A percentile compares a stretch with the other conserved stretches of the same genome.
These are phyloP conservation scores for Pollachius pollachius DNA, from an alignment of 2,113 vertebrate genomes.

Conservation along the genomic window DNA sequence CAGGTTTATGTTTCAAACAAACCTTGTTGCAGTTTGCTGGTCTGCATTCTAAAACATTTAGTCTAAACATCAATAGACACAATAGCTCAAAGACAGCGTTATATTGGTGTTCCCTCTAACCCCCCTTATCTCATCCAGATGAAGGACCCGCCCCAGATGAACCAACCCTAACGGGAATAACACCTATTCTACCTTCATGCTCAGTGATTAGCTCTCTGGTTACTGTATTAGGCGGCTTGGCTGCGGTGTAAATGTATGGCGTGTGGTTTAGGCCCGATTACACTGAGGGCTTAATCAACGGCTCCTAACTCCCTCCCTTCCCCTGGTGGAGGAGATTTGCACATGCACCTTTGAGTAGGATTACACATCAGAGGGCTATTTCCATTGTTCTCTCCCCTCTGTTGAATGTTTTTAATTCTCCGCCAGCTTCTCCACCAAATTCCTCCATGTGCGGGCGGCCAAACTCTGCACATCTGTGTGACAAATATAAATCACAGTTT, in stretches of 20 bases:
- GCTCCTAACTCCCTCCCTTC: background rate
- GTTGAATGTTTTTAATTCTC: constrained; percentile 37
- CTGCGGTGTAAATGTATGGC: background rate
- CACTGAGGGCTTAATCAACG: background rate
- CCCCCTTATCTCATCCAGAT: no score
- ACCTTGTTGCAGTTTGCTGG: no score
- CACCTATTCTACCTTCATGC: no score
- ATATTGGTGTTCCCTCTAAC: no score
- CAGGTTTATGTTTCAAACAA: no score
- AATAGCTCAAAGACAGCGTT: no score
- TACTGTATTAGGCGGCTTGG: constrained; percentile 6
- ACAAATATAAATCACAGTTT: constrained; percentile 62
- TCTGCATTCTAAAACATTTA: no score
- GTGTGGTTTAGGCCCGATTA: background rate
- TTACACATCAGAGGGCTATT: constrained; percentile 8
- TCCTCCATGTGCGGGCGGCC: constrained; percentile 34
- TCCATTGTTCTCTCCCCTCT: constrained; percentile 5
- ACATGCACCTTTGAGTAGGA: constrained; percentile 11
- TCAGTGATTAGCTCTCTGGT: constrained; percentile 18
- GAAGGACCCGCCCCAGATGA: constrained; percentile 11
- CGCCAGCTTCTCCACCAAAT: constrained; percentile 46
- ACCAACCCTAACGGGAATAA: no score
- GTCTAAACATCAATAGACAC: no score
- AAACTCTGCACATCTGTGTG: constrained; percentile 48
- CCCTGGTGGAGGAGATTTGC: background rate